Evolutionary conservation across 2,888 invertebrate genomes (phyloP), one percentile per base, ranked within the genome.

Genomic region (Spodoptera picta): DNA sequence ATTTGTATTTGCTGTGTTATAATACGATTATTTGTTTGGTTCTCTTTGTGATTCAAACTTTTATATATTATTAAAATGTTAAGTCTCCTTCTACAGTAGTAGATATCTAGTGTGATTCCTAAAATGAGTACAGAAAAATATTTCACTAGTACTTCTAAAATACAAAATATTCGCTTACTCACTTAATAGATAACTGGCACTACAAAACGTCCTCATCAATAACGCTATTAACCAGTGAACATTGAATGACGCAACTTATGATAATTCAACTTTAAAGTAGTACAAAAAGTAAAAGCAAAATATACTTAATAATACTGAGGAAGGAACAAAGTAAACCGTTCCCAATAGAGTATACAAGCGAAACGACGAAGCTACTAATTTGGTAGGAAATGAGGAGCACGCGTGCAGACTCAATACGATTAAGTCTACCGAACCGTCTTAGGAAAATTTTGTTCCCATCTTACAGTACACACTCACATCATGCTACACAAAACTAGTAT

Each of bases 361-460:
- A 57, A 51, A 54, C 63, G 19, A 42, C 19, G 57, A 43, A 51
- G 47, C 42, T 49, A 41, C 52, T 65, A 75, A 72, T 75, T 75
- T 75, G 60, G 56, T 50, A 42, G 65, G 52, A 71, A 73, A 72
- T 65, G 72, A 65, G 65, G 54, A 65, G 60, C 72, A 71, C 70
- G 66, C 65, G 60, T 58, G 70, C 70, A 69, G 53, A 69, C 70
- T 69, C 69, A 70, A 70, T 62, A 57, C 57, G 50, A 70, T 70
- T 70, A 70, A 69, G 57, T 43, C 44, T 54, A 45, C 49, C 53
- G 62, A 69, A 75, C 57, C 12, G 48, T 69, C 69, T 45, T 44
- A 53, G 36, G 57, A 57, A 36, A 62, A 51, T 75, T 70, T 54
- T 73, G 60, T 73, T 73, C 36, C 12, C 14, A 73, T 73, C 68